A percentile compares a stretch with the other conserved stretches of the same genome.
These are phyloP conservation scores for Laticauda laticaudata DNA, from an alignment of 2,113 vertebrate genomes.

Conservation along the genomic window DNA sequence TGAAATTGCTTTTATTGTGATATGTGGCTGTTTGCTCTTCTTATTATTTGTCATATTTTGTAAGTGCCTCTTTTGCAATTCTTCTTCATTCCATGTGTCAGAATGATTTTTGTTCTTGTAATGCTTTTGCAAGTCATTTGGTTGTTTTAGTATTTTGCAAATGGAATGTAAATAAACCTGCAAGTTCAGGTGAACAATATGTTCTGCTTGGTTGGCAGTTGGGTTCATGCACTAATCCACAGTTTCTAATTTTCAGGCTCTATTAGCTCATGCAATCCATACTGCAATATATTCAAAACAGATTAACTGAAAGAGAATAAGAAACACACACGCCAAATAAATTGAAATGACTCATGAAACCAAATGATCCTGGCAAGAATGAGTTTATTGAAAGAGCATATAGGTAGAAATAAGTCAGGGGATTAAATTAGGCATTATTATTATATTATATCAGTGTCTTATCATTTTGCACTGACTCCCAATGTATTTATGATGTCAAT, in stretches of 20 bases:
- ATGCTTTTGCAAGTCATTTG: background rate
- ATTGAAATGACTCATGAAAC: background rate
- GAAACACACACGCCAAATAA: background rate
- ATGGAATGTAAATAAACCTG: background rate
- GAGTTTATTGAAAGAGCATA: background rate
- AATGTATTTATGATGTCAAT: background rate
- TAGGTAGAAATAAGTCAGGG: background rate
- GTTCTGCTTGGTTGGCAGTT: background rate
- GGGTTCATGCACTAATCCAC: background rate
- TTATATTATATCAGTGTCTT: background rate
- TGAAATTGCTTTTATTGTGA: background rate
- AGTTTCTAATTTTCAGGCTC: background rate
- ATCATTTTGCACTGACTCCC: background rate
- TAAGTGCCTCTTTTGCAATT: background rate
- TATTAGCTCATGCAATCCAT: background rate
- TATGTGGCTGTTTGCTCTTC: background rate
- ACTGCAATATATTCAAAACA: background rate
- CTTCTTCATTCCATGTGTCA: background rate
- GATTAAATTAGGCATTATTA: background rate
- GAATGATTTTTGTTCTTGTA: background rate
- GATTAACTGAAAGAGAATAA: background rate
- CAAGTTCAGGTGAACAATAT: background rate
- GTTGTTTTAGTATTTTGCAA: background rate
- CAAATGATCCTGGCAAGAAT: background rate
- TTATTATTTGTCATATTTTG: background rate